A percentile compares a stretch with the other conserved stretches of the same genome.
Conservation (phyloP, 1,140 invertebrate genomes). For the Drosophila santomea region DNA sequence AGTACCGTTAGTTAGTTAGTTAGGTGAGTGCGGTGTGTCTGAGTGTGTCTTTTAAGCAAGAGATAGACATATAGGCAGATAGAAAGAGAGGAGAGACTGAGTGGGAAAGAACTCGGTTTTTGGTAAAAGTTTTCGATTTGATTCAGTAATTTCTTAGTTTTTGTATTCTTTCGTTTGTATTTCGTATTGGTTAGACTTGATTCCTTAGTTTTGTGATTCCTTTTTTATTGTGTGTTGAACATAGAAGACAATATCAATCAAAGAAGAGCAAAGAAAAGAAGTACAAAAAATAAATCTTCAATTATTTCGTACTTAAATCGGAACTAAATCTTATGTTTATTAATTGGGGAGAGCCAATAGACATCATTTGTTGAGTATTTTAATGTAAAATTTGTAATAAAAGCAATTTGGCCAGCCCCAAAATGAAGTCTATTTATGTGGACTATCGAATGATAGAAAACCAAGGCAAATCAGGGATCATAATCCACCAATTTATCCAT, state of each 20-base stretch:
- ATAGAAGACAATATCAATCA: slow-evolving; percentile 53
- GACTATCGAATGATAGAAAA: slow-evolving; percentile 12
- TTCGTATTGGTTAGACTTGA: slow-evolving; percentile 35
- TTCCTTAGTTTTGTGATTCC: slow-evolving; percentile 31
- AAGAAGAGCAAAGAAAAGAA: slow-evolving; percentile 58
- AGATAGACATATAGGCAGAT: slow-evolving; percentile 38
- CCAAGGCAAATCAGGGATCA: slow-evolving; percentile 7
- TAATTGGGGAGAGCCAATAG: slow-evolving; percentile 14
- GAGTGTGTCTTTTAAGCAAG: slow-evolving; percentile 44
- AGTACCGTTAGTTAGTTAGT: slow-evolving; percentile 28
- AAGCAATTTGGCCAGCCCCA: slow-evolving; percentile 11
- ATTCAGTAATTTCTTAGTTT: slow-evolving; percentile 4
- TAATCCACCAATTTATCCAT: slow-evolving; percentile 5
- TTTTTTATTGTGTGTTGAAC: slow-evolving; percentile 38
- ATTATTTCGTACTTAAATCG: slow-evolving; percentile 48
- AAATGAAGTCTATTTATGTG: not conserved
- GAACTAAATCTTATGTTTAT: slow-evolving; percentile 34
- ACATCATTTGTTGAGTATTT: no score
- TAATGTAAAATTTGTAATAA: not conserved
- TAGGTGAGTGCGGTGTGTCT: slow-evolving; percentile 67
- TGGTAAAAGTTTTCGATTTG: slow-evolving; percentile 8
- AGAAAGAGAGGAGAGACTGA: slow-evolving; percentile 23
- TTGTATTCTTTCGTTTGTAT: slow-evolving; percentile 1
- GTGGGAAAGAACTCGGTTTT: slow-evolving; percentile 23
- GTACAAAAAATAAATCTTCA: slow-evolving; percentile 46